Evolutionary conservation across 2,113 vertebrate species (phyloP), one percentile per base, ranked within the genome.

Genomic region (Paradoxurus hermaphroditus): DNA sequence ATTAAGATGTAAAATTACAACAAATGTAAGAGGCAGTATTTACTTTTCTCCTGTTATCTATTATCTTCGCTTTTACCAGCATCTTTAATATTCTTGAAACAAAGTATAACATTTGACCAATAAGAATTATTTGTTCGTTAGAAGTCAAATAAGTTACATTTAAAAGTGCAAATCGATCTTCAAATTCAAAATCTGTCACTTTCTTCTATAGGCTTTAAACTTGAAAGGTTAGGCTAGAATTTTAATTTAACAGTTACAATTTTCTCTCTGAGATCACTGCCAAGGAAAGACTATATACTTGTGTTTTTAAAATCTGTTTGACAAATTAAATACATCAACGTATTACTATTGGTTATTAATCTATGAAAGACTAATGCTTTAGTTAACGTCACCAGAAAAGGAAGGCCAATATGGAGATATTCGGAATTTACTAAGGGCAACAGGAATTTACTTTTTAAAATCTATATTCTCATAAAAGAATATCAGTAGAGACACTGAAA

Each of bases 131-230:
- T 94, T 95, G 23, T 46, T 91, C 41, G 67, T 86, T 86, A 53
- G 86, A 93, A 23, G 11, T 62, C 36, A 97, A 34, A 83, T 62
- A 86, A 81, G 19, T 39, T 75, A 85, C 29, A 85, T 63, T 11
- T 82, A 97, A 97, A 90, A 94, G 96, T 0, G 4, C 53, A 98
- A 96, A 98, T 85, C 7, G 73, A 86, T 27, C 11, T 81, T 96
- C 82, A 95, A 89, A 86, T 23, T 91, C 31, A 44, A 82, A 86
- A 90, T 23, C 19, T 72, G 8, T 36, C 19, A 93, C 31, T 87
- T 70, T 90, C 51, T 92, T 53, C 53, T 79, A 4, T 0, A 90
- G 7, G 12, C 19, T 81, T 86, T 82, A 51, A 41, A 59, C 18
- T 68, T 85, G 46, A 90, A 41, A 59, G 25, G 16, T 59, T 73